A percentile compares a stretch with the other conserved stretches of the same genome.
Evolutionary conservation across 2,888 invertebrate genomes (phyloP).

Genomic region (Drosophila prostipennis): DNA sequence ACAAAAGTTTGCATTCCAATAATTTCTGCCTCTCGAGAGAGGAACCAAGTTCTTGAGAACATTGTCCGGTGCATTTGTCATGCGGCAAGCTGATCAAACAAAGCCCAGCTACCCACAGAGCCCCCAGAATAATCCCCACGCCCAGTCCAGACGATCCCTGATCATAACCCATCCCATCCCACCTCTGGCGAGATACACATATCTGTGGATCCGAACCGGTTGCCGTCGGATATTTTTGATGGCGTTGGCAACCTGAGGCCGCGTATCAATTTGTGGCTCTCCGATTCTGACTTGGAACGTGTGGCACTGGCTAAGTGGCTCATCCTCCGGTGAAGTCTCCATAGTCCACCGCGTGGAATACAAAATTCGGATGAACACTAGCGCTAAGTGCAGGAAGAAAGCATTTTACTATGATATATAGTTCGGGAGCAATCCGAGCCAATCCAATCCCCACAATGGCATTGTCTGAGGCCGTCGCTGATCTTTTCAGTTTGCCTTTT

Average conservation of each 20-base stretch:
- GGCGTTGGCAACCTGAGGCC: constrained; percentile 71
- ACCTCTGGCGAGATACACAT: constrained; percentile 4
- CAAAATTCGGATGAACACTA: constrained; percentile 44
- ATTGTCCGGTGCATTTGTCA: constrained; percentile 21
- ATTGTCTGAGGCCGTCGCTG: constrained; percentile 33
- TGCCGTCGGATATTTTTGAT: constrained; percentile 33
- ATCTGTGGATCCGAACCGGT: constrained; percentile 21
- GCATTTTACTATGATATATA: constrained; percentile 60
- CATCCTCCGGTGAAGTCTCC: constrained; percentile 58
- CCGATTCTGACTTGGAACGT: constrained; percentile 68
- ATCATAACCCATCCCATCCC: constrained; percentile 13
- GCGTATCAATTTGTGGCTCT: constrained; percentile 68
- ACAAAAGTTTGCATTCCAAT: constrained; percentile 25
- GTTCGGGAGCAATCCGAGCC: constrained; percentile 37
- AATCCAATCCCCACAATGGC: constrained; percentile 10
- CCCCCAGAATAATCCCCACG: constrained; percentile 3
- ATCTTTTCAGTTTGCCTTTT: constrained; percentile 27
- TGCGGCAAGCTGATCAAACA: constrained; percentile 26
- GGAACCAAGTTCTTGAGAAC: not conserved
- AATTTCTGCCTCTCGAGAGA: constrained; percentile 19
- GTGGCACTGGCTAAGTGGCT: constrained; percentile 73
- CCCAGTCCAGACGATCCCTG: constrained; percentile 14
- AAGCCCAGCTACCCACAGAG: constrained; percentile 4
- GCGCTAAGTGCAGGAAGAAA: constrained; percentile 74
- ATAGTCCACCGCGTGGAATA: constrained; percentile 11